These are phyloP conservation scores for Stomatorhinus walkeri DNA, from an alignment of 2,797 vertebrate species.

Conservation along the genomic window DNA sequence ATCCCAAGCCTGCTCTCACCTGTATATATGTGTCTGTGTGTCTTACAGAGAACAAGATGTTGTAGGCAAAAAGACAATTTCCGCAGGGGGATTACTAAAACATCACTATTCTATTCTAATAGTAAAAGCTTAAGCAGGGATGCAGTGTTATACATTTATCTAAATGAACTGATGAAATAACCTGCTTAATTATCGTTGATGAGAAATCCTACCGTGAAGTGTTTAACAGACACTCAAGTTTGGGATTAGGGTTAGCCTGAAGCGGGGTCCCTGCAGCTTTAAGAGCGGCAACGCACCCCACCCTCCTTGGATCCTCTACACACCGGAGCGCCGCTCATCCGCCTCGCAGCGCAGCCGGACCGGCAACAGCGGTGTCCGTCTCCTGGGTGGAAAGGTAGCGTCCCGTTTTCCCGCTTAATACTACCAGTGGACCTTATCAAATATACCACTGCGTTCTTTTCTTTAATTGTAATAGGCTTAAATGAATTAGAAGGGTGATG, in stretches of 20 bases:
- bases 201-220: neutral
- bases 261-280: neutral
- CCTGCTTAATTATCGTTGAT: neutral
- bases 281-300: neutral
- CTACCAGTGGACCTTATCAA: neutral
- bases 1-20: neutral
- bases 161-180: neutral
- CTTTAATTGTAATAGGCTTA: neutral
- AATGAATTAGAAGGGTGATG: neutral
- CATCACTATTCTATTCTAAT: neutral
- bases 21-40: neutral
- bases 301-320: neutral
- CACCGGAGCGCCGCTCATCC: neutral
- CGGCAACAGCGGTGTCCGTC: neutral
- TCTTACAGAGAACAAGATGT: neutral
- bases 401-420: neutral
- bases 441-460: neutral
- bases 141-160: neutral
- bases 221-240: neutral
- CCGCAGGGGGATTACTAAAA: neutral
- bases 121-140: neutral
- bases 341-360: neutral
- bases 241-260: neutral
- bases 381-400: neutral
- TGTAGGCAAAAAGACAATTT: neutral